Base-by-base conservation (phyloP, 2,888 invertebrate species). In the Pyrocoelia pectoralis region DNA sequence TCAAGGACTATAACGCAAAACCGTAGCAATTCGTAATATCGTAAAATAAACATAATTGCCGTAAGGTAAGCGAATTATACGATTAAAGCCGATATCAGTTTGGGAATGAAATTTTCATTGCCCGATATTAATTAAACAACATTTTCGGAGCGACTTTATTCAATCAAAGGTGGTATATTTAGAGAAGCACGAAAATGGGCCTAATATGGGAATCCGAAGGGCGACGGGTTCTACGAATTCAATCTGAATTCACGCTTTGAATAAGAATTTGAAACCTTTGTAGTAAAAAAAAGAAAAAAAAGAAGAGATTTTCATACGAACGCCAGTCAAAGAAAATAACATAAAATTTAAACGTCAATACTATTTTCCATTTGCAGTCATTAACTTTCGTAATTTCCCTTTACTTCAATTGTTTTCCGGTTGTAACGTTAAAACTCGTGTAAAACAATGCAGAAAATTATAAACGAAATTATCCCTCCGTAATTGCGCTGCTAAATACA, bases 331-430 rank as follows among this genome's bases (percentile, higher is more conserved):
- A 33, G 33, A 33, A 6, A 8, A 10, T 33, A 33, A 33, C 33
- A n/a, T 33, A 33, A n/a, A 33, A 33, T 33, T 6, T 33, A 33
- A 33, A 33, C n/a, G 33, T 43, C 43, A 43, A 43, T 43, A 14
- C 43, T 43, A 10, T 17, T 43, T 43, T 17, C 43, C 43, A 15
- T 43, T 43, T 43, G 43, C 9, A 9, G 14, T 43, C 43, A 43
- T 43, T 43, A 14, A 14, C 43, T 43, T 43, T 13, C 17, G 43
- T 43, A 43, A 43, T 43, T 43, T 43, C 43, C 43, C 13, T 14
- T 43, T 43, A 14, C 14, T 43, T 43, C 17, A 43, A 14, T 43
- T 43, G 43, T 13, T 43, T 43, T 33, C 43, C 17, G 43, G 43
- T 17, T 6, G 17, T 43, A 43, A 43, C 13, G 13, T 43, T 9